These are phyloP conservation scores for Aphrophora alni DNA, from an alignment of 2,888 invertebrate species.

Conservation along the genomic window DNA sequence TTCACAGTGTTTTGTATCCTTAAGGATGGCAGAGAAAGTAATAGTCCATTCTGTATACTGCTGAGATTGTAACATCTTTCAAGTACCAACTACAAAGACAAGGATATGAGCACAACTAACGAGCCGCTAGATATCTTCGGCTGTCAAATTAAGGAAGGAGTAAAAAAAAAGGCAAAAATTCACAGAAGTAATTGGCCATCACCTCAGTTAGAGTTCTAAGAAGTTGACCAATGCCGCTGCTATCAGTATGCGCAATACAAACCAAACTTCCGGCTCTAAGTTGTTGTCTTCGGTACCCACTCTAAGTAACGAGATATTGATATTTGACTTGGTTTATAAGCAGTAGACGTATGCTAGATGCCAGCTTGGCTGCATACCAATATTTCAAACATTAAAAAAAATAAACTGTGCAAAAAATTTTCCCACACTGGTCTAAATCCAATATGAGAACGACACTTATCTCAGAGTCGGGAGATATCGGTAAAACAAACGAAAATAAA, in stretches of 20 bases:
- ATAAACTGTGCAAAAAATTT: too few species aligned
- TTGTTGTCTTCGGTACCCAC: background rate
- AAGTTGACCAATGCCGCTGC: background rate
- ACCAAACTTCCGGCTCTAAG: constrained; percentile 24
- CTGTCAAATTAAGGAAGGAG: background rate
- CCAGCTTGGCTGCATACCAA: too few species aligned
- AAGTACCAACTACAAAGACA: background rate
- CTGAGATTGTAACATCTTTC: too few species aligned
- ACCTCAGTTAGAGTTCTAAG: background rate
- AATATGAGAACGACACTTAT: too few species aligned
- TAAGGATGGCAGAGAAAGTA: too few species aligned
- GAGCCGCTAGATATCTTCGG: background rate
- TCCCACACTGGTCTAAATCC: too few species aligned
- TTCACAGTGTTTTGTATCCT: too few species aligned
- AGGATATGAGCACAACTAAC: background rate
- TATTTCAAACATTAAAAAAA: too few species aligned
- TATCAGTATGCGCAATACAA: constrained; percentile 29
- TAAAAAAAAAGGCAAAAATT: background rate
- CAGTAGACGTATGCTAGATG: too few species aligned
- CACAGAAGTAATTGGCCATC: background rate
- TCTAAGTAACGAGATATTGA: background rate
- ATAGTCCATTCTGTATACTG: too few species aligned
- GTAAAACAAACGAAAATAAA: too few species aligned
- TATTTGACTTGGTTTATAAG: background rate
- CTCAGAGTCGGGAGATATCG: too few species aligned